Conservation (phyloP, 2,888 invertebrate species). For the Baronia brevicornis region DNA sequence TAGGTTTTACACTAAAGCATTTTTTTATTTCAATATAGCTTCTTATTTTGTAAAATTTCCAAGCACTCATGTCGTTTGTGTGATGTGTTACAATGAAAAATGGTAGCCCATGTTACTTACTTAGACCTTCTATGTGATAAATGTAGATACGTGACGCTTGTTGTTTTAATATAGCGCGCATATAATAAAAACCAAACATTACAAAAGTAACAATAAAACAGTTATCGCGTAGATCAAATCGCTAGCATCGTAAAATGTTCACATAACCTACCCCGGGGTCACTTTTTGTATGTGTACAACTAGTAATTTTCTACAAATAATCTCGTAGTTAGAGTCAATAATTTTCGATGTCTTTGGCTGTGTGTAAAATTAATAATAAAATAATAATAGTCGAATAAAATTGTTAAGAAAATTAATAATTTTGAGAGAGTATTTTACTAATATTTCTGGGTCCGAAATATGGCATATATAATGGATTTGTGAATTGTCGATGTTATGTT, state of each 20-base stretch:
- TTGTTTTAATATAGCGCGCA: constrained; percentile 31
- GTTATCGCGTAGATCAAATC: constrained; percentile 40
- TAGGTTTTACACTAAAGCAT: constrained; percentile 42
- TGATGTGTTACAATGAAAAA: constrained; percentile 64
- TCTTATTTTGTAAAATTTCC: constrained; percentile 36
- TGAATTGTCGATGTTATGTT: constrained; percentile 64
- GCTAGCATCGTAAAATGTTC: constrained; percentile 77
- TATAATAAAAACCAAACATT: constrained; percentile 27
- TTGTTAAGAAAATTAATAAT: constrained; percentile 53
- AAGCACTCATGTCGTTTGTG: constrained; percentile 44
- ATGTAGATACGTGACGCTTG: constrained; percentile 49
- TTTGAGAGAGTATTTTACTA: constrained; percentile 67
- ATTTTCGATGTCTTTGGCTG: constrained; percentile 73
- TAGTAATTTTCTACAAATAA: constrained; percentile 49
- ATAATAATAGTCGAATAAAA: constrained; percentile 43
- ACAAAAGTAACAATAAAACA: constrained; percentile 32
- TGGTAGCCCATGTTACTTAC: constrained; percentile 61
- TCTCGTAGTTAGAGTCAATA: constrained; percentile 61
- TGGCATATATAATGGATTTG: constrained; percentile 38
- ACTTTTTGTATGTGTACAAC: constrained; percentile 48
- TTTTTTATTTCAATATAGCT: constrained; percentile 46
- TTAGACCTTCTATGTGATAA: constrained; percentile 34
- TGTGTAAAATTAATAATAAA: constrained; percentile 68
- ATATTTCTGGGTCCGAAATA: constrained; percentile 48
- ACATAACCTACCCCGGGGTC: constrained; percentile 64